phyloP scores from a whole-genome alignment of 2,113 vertebrate species.

The Oplegnathus fasciatus region DNA sequence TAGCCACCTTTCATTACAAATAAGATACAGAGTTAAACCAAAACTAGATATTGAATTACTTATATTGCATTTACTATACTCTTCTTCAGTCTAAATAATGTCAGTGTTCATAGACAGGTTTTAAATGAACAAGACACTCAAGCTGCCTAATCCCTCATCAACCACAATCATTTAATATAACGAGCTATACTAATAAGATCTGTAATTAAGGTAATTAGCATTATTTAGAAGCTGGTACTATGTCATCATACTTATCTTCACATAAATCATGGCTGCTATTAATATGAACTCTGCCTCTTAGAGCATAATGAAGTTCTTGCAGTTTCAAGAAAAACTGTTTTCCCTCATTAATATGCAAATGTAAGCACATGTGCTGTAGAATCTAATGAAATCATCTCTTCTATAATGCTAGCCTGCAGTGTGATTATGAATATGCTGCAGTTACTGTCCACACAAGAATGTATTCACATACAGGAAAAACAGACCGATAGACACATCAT shows the following conservation, averaged over 20 bases:
- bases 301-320: conserved; percentile 28
- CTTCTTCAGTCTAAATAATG: conserved; percentile 6
- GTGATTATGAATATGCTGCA: conserved; percentile 37
- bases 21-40: neutral
- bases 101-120: neutral
- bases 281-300: conserved; percentile 28
- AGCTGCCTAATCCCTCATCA: conserved; percentile 37
- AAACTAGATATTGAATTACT: neutral
- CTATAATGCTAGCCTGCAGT: conserved; percentile 15
- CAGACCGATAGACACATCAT: neutral
- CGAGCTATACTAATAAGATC: conserved; percentile 29
- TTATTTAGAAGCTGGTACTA: conserved; percentile 43
- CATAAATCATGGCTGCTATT: conserved; percentile 49
- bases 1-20: neutral
- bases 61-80: neutral
- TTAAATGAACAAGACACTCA: conserved; percentile 36
- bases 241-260: conserved; percentile 36
- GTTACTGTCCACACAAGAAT: neutral
- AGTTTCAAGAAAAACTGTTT: conserved; percentile 29
- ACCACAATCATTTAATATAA: conserved; percentile 27
- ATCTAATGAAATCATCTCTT: conserved; percentile 39
- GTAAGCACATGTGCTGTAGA: conserved; percentile 15
- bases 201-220: conserved; percentile 40
- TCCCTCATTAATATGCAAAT: conserved; percentile 64
- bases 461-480: neutral